Evolutionary conservation across 2,113 vertebrate species (phyloP), one percentile per base, ranked within the genome.

Genomic region (Cynocephalus volans): DNA sequence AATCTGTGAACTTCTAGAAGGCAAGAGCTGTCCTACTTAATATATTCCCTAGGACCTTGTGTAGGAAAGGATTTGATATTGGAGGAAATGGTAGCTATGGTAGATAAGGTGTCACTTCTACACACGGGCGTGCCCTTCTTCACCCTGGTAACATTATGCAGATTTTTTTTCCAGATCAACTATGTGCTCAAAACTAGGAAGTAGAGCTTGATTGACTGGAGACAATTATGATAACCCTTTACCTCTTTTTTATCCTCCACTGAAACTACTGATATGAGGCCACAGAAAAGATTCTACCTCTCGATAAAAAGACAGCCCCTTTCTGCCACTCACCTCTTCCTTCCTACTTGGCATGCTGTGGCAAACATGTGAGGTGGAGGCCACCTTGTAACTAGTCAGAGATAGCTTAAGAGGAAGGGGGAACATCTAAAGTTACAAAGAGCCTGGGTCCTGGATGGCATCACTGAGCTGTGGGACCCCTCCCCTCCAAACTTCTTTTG

Each of bases 1-100:
- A 90, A 94, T 76, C 31, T 92, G 26, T 67, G 10, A 91, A 86
- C 28, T 87, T 26, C 10, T 88, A 80, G 23, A 75, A 95, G 50
- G 18, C 36, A 83, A 56, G 7, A 60, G 19, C 18, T 82, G 3
- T 70, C 19, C 12, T 80, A 33, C 23, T 93, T 70, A 87, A 95
- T 72, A 56, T 28, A 90, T 56, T 95, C 60, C 45, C 10, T 72
- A 54, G 31, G 48, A 83, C 1, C 2, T 76, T 13, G 33, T 21
- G 6, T 52, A 28, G n/a, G 8, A 54, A 92, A 94, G 11, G 21
- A 8, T 0, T 76, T 86, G 54, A 23, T 56, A 69, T 17, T 50
- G 26, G 31, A 14, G 14, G 19, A 4, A 52, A 70, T 1, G 77
- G 23, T 26, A 26, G 70, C 31, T 60, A 1, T 41, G 52, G 23